These are phyloP conservation scores for Sinocyclocheilus anshuiensis DNA, from an alignment of 2,113 vertebrate genomes.

Conservation along the genomic window DNA sequence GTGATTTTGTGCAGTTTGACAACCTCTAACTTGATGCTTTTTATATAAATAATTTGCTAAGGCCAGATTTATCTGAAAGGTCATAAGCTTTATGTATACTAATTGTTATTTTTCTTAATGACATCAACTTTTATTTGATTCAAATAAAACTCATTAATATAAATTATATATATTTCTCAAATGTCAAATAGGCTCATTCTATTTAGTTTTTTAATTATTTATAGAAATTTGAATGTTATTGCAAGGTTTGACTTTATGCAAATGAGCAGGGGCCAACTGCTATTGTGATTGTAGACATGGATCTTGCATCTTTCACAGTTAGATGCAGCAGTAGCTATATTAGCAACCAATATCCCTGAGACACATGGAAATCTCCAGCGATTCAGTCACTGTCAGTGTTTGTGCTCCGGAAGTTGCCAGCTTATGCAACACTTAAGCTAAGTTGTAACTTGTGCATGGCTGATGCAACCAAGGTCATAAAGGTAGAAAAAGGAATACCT, in stretches of 20 bases:
- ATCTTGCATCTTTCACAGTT: not conserved
- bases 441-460: not conserved
- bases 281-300: not conserved
- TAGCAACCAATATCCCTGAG: not conserved
- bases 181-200: too few relatives aligned
- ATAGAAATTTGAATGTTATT: too few relatives aligned
- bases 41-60: too few relatives aligned
- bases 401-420: not conserved
- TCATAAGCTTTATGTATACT: too few relatives aligned
- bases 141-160: too few relatives aligned
- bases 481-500: not conserved
- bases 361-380: not conserved
- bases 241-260: too few relatives aligned
- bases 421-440: constrained; percentile 1
- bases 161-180: too few relatives aligned
- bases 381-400: not conserved
- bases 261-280: too few relatives aligned
- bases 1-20: too few relatives aligned
- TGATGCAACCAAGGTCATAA: constrained; percentile 9
- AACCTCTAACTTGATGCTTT: too few relatives aligned
- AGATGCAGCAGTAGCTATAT: not conserved
- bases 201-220: too few relatives aligned
- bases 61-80: too few relatives aligned
- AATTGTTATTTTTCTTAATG: not conserved
- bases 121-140: not conserved